phyloP scores from a whole-genome alignment of 2,113 vertebrate genomes.

The Nothocercus nigrocapillus region DNA sequence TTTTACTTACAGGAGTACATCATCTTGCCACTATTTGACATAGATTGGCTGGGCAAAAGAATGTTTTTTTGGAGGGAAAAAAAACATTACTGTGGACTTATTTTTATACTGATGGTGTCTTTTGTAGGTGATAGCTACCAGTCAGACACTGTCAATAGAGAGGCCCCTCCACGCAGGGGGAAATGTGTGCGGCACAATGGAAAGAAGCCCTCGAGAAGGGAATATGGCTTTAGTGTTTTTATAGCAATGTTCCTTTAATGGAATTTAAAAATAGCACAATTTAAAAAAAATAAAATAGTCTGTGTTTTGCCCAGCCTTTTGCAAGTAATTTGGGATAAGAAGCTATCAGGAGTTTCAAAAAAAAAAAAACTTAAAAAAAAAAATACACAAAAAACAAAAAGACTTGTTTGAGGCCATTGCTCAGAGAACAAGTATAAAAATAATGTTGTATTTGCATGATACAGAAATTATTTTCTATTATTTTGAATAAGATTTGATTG shows the following conservation, averaged over 20 bases:
- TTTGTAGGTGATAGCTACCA: constrained; percentile 64
- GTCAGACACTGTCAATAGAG: constrained; percentile 58
- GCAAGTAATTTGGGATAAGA: constrained; percentile 78
- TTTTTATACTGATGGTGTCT: constrained; percentile 74
- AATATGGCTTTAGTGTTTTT: constrained; percentile 71
- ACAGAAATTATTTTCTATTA: constrained; percentile 37
- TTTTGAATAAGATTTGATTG: neutral
- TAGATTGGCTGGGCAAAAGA: constrained; percentile 74
- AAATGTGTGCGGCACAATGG: constrained; percentile 59
- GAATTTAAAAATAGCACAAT: constrained; percentile 63
- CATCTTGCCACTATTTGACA: constrained; percentile 74
- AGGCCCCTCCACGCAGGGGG: constrained; percentile 30
- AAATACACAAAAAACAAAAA: constrained; percentile 13
- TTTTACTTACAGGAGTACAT: constrained; percentile 74
- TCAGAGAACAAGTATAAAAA: constrained; percentile 53
- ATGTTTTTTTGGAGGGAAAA: constrained; percentile 60
- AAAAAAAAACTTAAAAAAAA: neutral
- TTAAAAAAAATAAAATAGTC: constrained; percentile 19
- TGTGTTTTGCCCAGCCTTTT: constrained; percentile 81
- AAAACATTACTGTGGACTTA: constrained; percentile 72
- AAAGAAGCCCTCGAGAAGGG: constrained; percentile 63
- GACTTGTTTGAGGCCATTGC: constrained; percentile 54
- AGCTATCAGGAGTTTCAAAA: constrained; percentile 74
- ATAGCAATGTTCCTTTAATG: constrained; percentile 60
- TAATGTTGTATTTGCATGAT: constrained; percentile 18